phyloP scores from a whole-genome alignment of 2,113 vertebrate genomes.

The Cichladusa arquata region DNA sequence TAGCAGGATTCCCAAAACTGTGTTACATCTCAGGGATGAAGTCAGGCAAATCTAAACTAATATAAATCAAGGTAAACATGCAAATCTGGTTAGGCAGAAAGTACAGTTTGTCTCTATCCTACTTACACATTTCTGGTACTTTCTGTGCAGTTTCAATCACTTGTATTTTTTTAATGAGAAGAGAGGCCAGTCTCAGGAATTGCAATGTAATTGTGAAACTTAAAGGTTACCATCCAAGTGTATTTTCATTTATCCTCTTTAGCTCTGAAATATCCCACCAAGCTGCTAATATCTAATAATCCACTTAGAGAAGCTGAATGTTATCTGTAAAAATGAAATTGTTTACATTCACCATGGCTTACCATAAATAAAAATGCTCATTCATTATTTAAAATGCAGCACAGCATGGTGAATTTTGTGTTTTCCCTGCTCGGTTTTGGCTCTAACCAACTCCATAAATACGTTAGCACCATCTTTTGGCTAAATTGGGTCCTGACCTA shows the following conservation, averaged over 20 bases:
- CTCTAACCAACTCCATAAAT: background rate
- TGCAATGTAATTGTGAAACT: background rate
- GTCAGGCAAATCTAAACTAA: background rate
- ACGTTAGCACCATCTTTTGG: slow-evolving; percentile 68
- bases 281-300: slow-evolving; percentile 53
- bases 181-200: background rate
- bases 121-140: background rate
- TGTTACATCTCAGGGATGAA: background rate
- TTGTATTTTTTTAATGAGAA: background rate
- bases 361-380: slow-evolving; percentile 32
- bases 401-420: background rate
- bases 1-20: background rate
- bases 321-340: slow-evolving; percentile 54
- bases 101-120: background rate
- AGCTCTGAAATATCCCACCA: slow-evolving; percentile 21
- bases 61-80: background rate
- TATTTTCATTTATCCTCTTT: slow-evolving; percentile 44
- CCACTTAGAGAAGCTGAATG: slow-evolving; percentile 21
- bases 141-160: background rate
- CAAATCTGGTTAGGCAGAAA: background rate
- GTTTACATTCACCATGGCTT: slow-evolving; percentile 49
- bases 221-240: background rate
- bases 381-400: background rate
- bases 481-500: background rate
- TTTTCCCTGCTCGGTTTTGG: background rate